Evolutionary conservation across 2,888 invertebrate species (phyloP).

Genomic region (Brachycybe producta): DNA sequence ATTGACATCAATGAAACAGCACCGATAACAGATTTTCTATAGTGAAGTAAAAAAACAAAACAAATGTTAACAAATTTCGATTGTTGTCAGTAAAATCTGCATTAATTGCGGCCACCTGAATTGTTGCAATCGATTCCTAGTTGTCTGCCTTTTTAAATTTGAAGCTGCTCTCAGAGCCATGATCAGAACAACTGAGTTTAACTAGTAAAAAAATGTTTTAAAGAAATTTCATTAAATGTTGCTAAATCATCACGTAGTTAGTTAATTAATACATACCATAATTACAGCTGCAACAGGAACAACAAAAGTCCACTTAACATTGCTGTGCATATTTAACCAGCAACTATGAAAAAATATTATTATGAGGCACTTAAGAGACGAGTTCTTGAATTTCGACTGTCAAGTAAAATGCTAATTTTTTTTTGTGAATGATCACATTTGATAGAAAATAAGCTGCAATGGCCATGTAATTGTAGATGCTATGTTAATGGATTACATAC

Average conservation of each 20-base stretch:
- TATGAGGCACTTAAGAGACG: neutral
- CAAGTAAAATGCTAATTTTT: too few relatives aligned
- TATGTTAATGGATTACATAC: too few relatives aligned
- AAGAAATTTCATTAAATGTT: neutral
- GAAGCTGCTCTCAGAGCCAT: constrained; percentile 8
- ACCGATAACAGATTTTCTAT: constrained; percentile 36
- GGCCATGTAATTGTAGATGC: too few relatives aligned
- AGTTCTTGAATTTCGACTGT: neutral
- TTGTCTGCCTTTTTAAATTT: neutral
- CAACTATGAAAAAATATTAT: constrained; percentile 4
- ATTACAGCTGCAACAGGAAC: constrained; percentile 6
- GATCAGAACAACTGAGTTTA: constrained; percentile 6
- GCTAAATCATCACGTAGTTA: neutral
- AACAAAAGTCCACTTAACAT: constrained; percentile 7
- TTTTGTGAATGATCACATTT: too few relatives aligned
- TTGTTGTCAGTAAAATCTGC: neutral
- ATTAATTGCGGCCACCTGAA: neutral
- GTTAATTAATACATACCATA: constrained; percentile 4
- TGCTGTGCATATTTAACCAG: constrained; percentile 7
- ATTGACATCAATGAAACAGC: constrained; percentile 37
- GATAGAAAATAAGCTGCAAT: too few relatives aligned
- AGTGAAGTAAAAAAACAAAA: neutral
- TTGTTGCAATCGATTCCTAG: neutral
- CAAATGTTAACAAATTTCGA: neutral
- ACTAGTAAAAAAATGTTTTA: neutral